Evolutionary conservation across 2,113 vertebrate genomes (phyloP).

Genomic region (Elephantulus edwardii): DNA sequence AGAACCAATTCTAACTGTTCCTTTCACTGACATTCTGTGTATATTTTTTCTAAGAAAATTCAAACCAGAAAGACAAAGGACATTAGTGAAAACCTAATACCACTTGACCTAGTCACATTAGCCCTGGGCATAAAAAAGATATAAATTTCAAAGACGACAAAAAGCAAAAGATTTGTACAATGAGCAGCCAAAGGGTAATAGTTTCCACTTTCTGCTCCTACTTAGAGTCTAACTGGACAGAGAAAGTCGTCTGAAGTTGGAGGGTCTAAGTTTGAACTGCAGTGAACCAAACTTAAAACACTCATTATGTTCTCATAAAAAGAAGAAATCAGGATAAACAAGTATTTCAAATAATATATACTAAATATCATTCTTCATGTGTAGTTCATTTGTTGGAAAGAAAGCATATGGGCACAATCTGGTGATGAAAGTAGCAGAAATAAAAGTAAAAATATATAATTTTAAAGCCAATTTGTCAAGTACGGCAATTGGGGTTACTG

Average conservation of each 20-base stretch:
- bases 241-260: conserved; percentile 62
- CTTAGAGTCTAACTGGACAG: conserved; percentile 76
- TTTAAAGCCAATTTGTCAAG: conserved; percentile 19
- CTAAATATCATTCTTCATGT: conserved; percentile 66
- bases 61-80: conserved; percentile 90
- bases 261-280: conserved; percentile 68
- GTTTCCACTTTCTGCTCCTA: conserved; percentile 84
- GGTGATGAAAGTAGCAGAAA: conserved; percentile 69
- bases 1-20: conserved; percentile 75
- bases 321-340: conserved; percentile 73
- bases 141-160: conserved; percentile 89
- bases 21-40: conserved; percentile 82
- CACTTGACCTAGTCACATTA: conserved; percentile 89
- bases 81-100: conserved; percentile 89
- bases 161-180: conserved; percentile 84
- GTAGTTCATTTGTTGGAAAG: conserved; percentile 58
- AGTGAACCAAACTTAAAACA: conserved; percentile 70
- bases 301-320: conserved; percentile 67
- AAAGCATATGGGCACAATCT: conserved; percentile 60
- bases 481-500: not conserved
- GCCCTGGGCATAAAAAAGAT: conserved; percentile 87
- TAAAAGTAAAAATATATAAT: conserved; percentile 47
- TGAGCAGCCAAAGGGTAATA: conserved; percentile 78
- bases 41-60: conserved; percentile 86
- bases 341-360: conserved; percentile 71